Evolutionary conservation across 2,113 vertebrate species (phyloP).

Genomic region (Psammodynastes pulverulentus): DNA sequence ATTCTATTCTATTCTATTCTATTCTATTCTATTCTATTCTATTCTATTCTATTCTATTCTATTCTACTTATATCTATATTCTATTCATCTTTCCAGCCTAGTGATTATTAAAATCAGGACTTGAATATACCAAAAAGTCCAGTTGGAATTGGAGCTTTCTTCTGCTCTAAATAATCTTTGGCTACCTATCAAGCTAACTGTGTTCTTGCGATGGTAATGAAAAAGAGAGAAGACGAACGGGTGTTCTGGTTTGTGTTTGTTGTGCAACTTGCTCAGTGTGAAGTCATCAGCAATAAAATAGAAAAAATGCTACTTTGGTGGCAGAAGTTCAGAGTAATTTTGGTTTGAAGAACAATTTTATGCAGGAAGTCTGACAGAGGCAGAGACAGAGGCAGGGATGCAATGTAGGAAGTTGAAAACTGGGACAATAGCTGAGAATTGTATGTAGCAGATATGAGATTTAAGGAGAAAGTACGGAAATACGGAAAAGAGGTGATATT

Average conservation of each 20-base stretch:
- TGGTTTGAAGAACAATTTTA: background rate
- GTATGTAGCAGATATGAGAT: background rate
- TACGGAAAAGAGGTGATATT: background rate
- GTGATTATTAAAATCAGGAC: background rate
- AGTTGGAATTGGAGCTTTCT: background rate
- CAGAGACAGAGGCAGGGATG: background rate
- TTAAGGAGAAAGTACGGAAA: background rate
- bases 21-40: too few relatives aligned
- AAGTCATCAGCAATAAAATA: background rate
- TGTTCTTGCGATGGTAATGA: background rate
- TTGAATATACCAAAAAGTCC: background rate
- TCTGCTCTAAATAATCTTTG: background rate
- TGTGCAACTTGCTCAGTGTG: background rate
- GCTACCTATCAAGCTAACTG: background rate
- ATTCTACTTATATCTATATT: background rate
- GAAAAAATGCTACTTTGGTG: background rate
- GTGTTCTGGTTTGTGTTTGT: background rate
- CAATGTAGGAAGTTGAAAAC: background rate
- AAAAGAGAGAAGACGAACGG: background rate
- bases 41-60: too few relatives aligned
- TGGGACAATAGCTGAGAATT: background rate
- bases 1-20: too few relatives aligned
- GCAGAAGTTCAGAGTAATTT: background rate
- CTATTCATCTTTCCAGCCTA: background rate
- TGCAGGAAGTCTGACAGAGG: background rate